Base-by-base conservation (phyloP, 1,140 invertebrate genomes). In the Semibalanus balanoides region DNA sequence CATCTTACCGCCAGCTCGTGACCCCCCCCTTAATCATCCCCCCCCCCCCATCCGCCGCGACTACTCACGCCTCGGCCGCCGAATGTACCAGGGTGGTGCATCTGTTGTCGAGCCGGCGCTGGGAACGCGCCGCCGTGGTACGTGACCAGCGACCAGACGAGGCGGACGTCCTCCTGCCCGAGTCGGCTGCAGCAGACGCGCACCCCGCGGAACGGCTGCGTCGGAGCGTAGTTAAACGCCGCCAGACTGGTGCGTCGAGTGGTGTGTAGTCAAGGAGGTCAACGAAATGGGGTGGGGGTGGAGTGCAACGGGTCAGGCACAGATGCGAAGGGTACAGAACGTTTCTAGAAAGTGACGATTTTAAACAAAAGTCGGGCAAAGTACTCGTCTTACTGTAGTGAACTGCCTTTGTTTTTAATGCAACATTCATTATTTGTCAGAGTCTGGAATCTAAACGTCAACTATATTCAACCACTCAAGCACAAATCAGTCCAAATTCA, bases 21-120 rank as follows among this genome's bases (percentile, higher is more conserved):
- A 40, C 35, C 35, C 35, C 5, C 35, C 35, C 35, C 5, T 5
- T 17, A 7, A 5, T 5, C 35, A 40, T 5, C 5, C 35, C 35
- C 5, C 35, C 5, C 5, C 17, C 35, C 22, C 51, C 51, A 25
- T 19, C 51, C 14, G 19, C 25, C 0, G 30, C 72, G 25, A 30
- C 64, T 51, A 75, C 79, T 84, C 82, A 88, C 87, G 30, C 92
- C 78, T 84, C 84, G n/a, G 89, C 88, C 88, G 70, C 88, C 87
- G 79, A 88, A 87, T n/a, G n/a, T 71, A 96, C 88, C 31, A 96
- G 85, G 86, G 94, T 93, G 64, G 90, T 94, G 82, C 91, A 92
- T 77, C 86, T 87, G 76, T 86, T 85, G 82, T 91, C 87, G 73
- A 95, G 84, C 79, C 86, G 87, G 74, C 89, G 81, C 79, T 89